These are phyloP conservation scores for Drosophila lacteicornis DNA, from an alignment of 1,140 invertebrate species.

Conservation along the genomic window DNA sequence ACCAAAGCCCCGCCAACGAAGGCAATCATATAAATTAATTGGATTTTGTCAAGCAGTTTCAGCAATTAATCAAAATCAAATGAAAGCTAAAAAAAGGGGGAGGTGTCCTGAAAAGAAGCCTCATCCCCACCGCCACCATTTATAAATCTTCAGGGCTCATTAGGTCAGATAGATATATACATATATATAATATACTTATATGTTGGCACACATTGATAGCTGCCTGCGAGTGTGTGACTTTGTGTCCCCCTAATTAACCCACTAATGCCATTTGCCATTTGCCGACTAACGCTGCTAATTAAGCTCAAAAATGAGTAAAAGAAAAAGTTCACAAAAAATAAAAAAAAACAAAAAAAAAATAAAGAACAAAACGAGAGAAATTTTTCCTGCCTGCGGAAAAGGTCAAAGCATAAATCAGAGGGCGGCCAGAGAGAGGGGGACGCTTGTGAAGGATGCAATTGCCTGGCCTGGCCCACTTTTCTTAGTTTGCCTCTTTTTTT, in stretches of 20 bases:
- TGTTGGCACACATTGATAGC: conserved; percentile 69
- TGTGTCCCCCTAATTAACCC: conserved; percentile 72
- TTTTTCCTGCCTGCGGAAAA: conserved; percentile 71
- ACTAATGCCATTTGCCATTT: conserved; percentile 78
- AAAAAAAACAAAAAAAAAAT: conserved; percentile 8
- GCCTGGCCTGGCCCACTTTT: conserved; percentile 68
- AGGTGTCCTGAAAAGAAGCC: too few relatives aligned
- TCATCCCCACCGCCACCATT: not conserved
- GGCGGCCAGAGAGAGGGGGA: not conserved
- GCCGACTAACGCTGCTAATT: conserved; percentile 70
- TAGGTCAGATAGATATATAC: conserved; percentile 36
- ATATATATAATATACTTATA: conserved; percentile 3
- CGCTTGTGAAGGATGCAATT: conserved; percentile 59
- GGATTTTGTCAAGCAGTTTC: conserved; percentile 27
- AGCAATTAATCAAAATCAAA: conserved; percentile 58
- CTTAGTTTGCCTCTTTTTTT: conserved; percentile 2
- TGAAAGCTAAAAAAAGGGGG: conserved; percentile 18
- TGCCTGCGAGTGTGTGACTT: conserved; percentile 9
- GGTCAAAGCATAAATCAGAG: conserved; percentile 81
- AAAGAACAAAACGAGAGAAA: conserved; percentile 48
- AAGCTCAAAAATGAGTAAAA: conserved; percentile 65
- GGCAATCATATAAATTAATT: conserved; percentile 50
- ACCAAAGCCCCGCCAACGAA: not conserved
- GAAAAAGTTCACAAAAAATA: conserved; percentile 11
- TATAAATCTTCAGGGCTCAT: conserved; percentile 52